Base-by-base conservation (phyloP, 2,888 invertebrate species). In the Melinopterus prodromus region DNA sequence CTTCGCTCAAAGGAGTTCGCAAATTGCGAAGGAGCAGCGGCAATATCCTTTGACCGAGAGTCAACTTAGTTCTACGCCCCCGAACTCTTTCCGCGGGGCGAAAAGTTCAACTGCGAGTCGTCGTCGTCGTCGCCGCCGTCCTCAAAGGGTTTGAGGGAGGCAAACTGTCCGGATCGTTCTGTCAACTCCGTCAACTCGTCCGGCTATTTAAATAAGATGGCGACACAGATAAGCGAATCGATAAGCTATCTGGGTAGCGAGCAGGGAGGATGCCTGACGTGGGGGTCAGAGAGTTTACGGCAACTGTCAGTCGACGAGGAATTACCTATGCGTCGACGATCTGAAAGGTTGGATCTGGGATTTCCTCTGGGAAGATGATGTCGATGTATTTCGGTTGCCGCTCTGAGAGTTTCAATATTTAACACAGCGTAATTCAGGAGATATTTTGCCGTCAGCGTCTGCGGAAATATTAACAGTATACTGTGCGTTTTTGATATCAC, bases 1-100 rank as follows among this genome's bases (percentile, higher is more conserved):
- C 72, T 38, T 72, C 78, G 78, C 72, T 78, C 78, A 78, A 78
- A 78, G 72, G 78, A 78, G 53, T 72, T 78, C 77, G 72, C 71
- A 78, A 72, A 72, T 71, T 72, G 78, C 78, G 78, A 72, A 72
- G 77, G 78, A 78, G 78, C 78, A 53, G 53, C 53, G 53, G 53
- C 53, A 78, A 78, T 78, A 78, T 78, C 78, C 78, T 78, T 78
- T 78, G 78, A 72, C 71, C 72, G 72, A 71, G 72, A 78, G 53
- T 53, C 53, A 74, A 74, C 74, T 74, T 74, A 6, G 16, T 26
- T 26, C 37, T 26, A 37, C 35, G 7, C 36, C 70, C 36, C 35
- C 53, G 53, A 53, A 53, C 53, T 53, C 53, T 53, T 53, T 53
- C 53, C 53, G 53, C 53, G 53, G 53, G 53, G 53, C 53, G 53